Base-by-base conservation (phyloP, 2,888 invertebrate genomes). In the Bombylius major region DNA sequence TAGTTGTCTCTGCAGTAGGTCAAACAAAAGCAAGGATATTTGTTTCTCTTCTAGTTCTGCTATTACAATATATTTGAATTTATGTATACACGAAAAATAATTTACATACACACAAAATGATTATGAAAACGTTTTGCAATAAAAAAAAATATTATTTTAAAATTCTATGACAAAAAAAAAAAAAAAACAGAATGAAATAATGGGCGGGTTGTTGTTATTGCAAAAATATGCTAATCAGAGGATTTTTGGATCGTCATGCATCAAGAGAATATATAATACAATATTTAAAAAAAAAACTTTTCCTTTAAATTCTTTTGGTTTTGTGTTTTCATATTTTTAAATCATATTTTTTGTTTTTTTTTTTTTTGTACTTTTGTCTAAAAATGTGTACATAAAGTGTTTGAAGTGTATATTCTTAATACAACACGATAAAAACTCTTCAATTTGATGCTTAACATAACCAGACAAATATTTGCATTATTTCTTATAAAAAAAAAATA, bases 161-260 rank as follows among this genome's bases (percentile, higher is more conserved):
- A 23, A 23, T 23, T 23, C 23, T 23, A 23, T 23, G 23, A 42
- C 8, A 42, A 42, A 42, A 42, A 42, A 42, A 39, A 4, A 9
- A 8, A 42, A 36, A 36, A 46, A n/a, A 12, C 33, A 42, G 54
- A 44, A 54, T 54, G 49, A 53, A 58, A 55, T 51, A 58, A 55
- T 53, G 51, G 58, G 58, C 55, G 55, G 55, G 58, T 49, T 58
- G 50, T 58, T 58, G 45, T 58, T 55, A 58, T 58, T 53, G 55
- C 50, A 53, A 58, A 55, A 58, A 56, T 58, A 58, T 58, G 58
- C 58, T 55, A 58, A 58, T 58, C 47, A 50, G 23, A 45, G 44
- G 46, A 36, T 53, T 49, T 34, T 49, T 5, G 14, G 6, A 47
- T 32, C 23, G 23, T 23, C 23, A 23, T 23, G 23, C 23, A 23